Evolutionary conservation across 1,140 invertebrate species (phyloP).

Genomic region (Micrasema minimum): DNA sequence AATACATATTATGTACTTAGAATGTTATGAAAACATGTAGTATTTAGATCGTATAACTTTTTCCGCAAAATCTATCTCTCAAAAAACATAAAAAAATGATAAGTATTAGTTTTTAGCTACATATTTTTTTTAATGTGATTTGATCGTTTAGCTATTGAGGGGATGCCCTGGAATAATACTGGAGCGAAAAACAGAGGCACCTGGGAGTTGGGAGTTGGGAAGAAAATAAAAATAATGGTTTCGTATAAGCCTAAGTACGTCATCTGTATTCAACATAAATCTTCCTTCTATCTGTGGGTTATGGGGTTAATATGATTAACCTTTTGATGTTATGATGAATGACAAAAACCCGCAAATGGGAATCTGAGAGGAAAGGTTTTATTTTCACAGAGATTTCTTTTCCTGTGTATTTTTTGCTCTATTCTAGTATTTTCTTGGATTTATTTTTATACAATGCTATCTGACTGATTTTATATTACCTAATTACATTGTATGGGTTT

Average conservation of each 20-base stretch:
- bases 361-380: not conserved
- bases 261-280: constrained; percentile 33
- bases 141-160: not conserved
- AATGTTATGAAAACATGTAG: too few relatives aligned
- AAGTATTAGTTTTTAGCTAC: too few relatives aligned
- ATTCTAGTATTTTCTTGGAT: too few relatives aligned
- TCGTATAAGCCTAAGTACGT: constrained; percentile 18
- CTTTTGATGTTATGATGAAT: constrained; percentile 17
- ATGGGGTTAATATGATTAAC: constrained; percentile 34
- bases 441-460: too few relatives aligned
- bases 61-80: too few relatives aligned
- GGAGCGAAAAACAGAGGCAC: not conserved
- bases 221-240: constrained; percentile 15
- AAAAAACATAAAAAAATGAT: too few relatives aligned
- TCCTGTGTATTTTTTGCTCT: too few relatives aligned
- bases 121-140: not conserved
- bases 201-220: not conserved
- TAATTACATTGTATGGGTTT: too few relatives aligned
- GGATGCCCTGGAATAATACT: not conserved
- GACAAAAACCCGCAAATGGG: not conserved
- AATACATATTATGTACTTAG: too few relatives aligned
- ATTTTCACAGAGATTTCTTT: too few relatives aligned
- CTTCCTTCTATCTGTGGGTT: constrained; percentile 18
- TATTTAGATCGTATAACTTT: too few relatives aligned
- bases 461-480: too few relatives aligned